Evolutionary conservation across 1,140 invertebrate species (phyloP).

Genomic region (Pseudomyrmex concolor): DNA sequence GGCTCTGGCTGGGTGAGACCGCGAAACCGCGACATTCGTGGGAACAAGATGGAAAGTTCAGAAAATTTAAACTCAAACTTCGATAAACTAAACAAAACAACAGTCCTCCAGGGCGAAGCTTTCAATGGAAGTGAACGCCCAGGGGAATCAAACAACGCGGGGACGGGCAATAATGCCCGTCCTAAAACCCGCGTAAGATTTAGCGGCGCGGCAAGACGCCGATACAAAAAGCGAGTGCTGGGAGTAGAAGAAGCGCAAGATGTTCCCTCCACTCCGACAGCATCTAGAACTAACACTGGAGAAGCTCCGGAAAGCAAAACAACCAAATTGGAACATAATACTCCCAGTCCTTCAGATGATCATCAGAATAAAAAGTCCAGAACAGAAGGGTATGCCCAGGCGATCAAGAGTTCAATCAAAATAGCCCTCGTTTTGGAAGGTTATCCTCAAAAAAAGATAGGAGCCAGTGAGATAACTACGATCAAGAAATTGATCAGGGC

Average conservation of each 20-base stretch:
- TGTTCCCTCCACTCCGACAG: too few relatives aligned
- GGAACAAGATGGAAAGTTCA: too few relatives aligned
- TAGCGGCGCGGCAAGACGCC: not conserved
- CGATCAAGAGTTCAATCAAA: not conserved
- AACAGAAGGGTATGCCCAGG: not conserved
- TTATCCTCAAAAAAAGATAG: not conserved
- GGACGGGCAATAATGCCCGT: too few relatives aligned
- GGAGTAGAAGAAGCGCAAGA: not conserved
- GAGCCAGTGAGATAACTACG: not conserved
- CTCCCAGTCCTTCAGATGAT: not conserved
- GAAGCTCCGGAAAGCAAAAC: too few relatives aligned
- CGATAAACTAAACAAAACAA: too few relatives aligned
- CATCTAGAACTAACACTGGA: too few relatives aligned
- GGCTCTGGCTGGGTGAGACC: too few relatives aligned
- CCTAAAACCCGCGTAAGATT: not conserved
- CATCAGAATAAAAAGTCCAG: not conserved
- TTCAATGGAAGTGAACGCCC: too few relatives aligned
- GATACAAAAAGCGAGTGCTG: not conserved
- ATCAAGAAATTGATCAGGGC: constrained; percentile 4
- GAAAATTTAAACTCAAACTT: too few relatives aligned
- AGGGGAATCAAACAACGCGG: too few relatives aligned
- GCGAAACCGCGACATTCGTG: too few relatives aligned
- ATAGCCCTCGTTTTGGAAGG: not conserved
- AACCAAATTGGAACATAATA: not conserved
- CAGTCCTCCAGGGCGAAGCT: too few relatives aligned